These are phyloP conservation scores for Syngnathoides biaculeatus DNA, from an alignment of 2,113 vertebrate species.

Conservation along the genomic window DNA sequence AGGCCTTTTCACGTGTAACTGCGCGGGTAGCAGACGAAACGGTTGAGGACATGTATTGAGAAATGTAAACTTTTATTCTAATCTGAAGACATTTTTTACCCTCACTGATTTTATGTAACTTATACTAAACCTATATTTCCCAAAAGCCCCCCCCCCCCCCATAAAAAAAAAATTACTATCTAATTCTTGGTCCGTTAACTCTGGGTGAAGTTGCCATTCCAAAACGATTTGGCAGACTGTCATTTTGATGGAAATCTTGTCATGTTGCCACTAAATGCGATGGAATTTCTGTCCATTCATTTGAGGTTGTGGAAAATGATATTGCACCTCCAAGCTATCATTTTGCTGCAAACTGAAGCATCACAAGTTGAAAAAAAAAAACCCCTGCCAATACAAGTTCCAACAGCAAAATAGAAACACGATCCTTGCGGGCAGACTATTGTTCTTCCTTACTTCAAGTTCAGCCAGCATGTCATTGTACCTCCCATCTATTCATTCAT, in stretches of 20 bases:
- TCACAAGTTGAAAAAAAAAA: not conserved
- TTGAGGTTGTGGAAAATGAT: not conserved
- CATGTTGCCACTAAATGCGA: not conserved
- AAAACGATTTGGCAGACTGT: too few relatives aligned
- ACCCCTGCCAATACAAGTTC: slow-evolving; percentile 10
- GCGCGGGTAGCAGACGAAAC: too few relatives aligned
- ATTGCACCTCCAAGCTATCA: not conserved
- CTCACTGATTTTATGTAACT: too few relatives aligned
- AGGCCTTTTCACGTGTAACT: not conserved
- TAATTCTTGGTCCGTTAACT: too few relatives aligned
- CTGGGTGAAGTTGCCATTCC: too few relatives aligned
- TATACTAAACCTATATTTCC: too few relatives aligned
- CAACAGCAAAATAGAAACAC: slow-evolving; percentile 26
- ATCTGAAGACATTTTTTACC: too few relatives aligned
- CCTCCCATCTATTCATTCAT: slow-evolving; percentile 4
- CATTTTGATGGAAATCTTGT: too few relatives aligned
- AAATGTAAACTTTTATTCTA: too few relatives aligned
- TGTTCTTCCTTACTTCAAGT: slow-evolving; percentile 18
- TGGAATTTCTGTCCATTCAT: not conserved
- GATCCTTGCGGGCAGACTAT: slow-evolving; percentile 13
- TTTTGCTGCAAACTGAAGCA: not conserved
- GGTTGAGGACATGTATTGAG: too few relatives aligned
- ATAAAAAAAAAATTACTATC: too few relatives aligned
- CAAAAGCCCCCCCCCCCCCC: too few relatives aligned
- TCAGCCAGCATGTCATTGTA: slow-evolving; percentile 17